Base-by-base conservation (phyloP, 2,797 vertebrate genomes). In the Miichthys miiuy region DNA sequence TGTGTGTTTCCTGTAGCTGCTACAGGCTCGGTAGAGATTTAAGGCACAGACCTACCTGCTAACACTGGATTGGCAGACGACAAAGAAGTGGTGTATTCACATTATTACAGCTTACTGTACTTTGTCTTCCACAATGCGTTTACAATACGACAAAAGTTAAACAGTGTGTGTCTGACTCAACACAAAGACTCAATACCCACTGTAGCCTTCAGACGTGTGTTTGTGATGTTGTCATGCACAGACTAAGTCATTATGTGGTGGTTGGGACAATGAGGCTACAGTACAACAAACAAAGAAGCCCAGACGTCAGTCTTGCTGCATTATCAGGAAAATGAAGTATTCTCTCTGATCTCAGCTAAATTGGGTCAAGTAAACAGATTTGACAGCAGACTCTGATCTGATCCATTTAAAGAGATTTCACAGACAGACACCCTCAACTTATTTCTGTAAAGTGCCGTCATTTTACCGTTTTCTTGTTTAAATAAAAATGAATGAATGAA, bases 311-410 rank as follows among this genome's bases (percentile, higher is more conserved):
- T 61, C 48, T n/a, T 58, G 66, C 69, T 57, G 55, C 21, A 23
- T 65, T 65, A 74, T 74, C 17, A 38, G 18, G 71, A 38, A 38
- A 52, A 44, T 6, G 20, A 21, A 63, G 78, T 63, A 70, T 75
- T 78, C 67, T 64, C 27, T 77, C 60, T 69, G 66, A 84, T 80
- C 72, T 66, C 27, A 16, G 60, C 48, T 56, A 67, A 78, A 80
- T 14, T 69, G 54, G 80, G 68, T 67, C 77, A 75, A 68, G 70
- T 68, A 65, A 75, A 85, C 70, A 80, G 58, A 72, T 68, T n/a
- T 48, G 42, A 71, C 63, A 18, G 42, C 52, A 38, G 51, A 70
- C 75, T 58, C 46, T 70, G 68, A 69, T 66, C 48, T 52, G 44
- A 82, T 77, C 46, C 65, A 57, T 79, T 70, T 70, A 70, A 14